Evolutionary conservation across 2,888 invertebrate genomes (phyloP).

Genomic region (Cerastis rubricosa): DNA sequence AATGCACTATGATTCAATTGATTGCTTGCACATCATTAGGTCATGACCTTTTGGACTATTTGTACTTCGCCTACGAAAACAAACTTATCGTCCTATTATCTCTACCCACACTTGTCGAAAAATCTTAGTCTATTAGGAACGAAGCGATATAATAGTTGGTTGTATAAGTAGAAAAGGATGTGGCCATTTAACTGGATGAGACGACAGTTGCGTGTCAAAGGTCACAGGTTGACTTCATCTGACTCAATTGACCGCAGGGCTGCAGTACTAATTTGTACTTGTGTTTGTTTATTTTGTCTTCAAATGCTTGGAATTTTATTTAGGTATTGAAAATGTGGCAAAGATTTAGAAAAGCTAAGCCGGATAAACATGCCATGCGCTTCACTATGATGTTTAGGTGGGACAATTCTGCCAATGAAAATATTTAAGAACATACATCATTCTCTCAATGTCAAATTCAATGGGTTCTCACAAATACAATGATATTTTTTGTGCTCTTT

Average conservation of each 20-base stretch:
- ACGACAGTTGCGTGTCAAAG: slow-evolving; percentile 75
- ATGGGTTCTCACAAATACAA: background rate
- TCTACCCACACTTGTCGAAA: slow-evolving; percentile 44
- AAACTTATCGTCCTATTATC: background rate
- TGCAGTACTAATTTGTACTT: slow-evolving; percentile 40
- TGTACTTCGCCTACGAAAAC: slow-evolving; percentile 6
- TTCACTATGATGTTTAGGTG: background rate
- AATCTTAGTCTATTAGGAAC: slow-evolving; percentile 57
- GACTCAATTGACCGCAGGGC: slow-evolving; percentile 61
- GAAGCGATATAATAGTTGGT: slow-evolving; percentile 52
- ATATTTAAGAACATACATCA: background rate
- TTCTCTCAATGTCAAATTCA: background rate
- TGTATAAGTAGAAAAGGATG: slow-evolving; percentile 76
- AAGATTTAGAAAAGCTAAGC: background rate
- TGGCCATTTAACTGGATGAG: slow-evolving; percentile 76
- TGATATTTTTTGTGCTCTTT: background rate
- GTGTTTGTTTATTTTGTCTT: slow-evolving; percentile 37
- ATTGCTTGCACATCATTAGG: background rate
- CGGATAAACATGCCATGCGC: background rate
- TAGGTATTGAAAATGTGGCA: background rate
- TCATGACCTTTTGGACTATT: background rate
- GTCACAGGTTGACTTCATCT: slow-evolving; percentile 71
- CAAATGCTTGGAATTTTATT: slow-evolving; percentile 10
- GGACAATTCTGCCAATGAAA: background rate
- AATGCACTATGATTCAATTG: background rate